A percentile compares a stretch with the other conserved stretches of the same genome.
Conservation (phyloP, 2,113 vertebrate species). For the Myiozetetes cayanensis region DNA sequence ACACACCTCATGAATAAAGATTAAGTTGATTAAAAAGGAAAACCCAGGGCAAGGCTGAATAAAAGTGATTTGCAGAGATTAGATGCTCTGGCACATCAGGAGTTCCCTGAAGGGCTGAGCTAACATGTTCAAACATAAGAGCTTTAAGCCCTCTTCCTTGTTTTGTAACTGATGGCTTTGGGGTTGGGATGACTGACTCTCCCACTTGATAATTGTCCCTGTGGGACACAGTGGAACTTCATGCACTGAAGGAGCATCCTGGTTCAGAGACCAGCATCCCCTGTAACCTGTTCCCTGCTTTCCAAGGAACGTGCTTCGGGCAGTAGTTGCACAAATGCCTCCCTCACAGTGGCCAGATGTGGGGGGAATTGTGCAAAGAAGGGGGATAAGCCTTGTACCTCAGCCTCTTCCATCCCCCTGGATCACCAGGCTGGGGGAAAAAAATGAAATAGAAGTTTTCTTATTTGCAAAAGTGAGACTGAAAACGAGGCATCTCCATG, state of each 20-base stretch:
- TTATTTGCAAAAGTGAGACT: background rate
- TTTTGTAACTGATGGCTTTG: conserved; percentile 46
- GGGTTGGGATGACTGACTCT: background rate
- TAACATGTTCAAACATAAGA: conserved; percentile 47
- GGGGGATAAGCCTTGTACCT: background rate
- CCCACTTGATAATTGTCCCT: background rate
- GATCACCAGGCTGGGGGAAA: background rate
- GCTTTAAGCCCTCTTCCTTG: conserved; percentile 32
- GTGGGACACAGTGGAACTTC: background rate
- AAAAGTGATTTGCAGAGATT: conserved; percentile 60
- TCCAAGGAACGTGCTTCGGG: background rate
- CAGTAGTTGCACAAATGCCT: fast-evolving
- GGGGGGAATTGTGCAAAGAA: background rate
- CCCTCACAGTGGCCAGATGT: fast-evolving
- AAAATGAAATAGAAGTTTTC: background rate
- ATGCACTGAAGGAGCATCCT: fast-evolving
- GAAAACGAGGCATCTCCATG: too few species aligned
- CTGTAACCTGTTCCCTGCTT: background rate
- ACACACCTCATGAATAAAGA: conserved; percentile 69
- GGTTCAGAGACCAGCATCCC: background rate
- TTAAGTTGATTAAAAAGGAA: conserved; percentile 61
- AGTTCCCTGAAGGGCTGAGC: conserved; percentile 57
- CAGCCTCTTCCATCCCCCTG: background rate
- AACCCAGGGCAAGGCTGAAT: conserved; percentile 48
- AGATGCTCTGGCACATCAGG: conserved; percentile 61